Evolutionary conservation across 2,888 invertebrate species (phyloP).

Genomic region (Eudiplozoon nipponicum): DNA sequence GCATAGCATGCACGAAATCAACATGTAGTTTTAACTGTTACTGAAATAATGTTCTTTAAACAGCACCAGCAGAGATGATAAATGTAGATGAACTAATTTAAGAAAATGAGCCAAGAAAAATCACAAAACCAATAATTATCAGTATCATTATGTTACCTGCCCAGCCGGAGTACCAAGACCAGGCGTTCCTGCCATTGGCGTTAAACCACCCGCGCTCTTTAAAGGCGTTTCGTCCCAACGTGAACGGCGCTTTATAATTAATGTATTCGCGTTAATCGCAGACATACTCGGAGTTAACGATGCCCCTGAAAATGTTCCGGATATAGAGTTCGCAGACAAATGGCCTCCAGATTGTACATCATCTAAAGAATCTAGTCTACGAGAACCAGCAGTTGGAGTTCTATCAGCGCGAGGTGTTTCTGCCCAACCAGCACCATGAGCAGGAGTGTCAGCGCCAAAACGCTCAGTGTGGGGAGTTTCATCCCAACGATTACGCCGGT

Average conservation of each 20-base stretch:
- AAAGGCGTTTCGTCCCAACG: slow-evolving; percentile 95
- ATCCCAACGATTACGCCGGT: slow-evolving; percentile 80
- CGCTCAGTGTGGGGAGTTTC: slow-evolving; percentile 89
- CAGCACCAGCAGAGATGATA: too few relatives aligned
- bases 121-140: too few relatives aligned
- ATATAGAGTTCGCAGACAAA: too few relatives aligned
- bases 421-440: slow-evolving; percentile 82
- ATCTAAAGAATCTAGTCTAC: slow-evolving; percentile 20
- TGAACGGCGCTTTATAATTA: slow-evolving; percentile 58
- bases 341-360: slow-evolving; percentile 40
- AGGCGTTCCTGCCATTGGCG: slow-evolving; percentile 16
- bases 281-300: slow-evolving; percentile 38
- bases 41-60: too few relatives aligned
- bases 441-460: slow-evolving; percentile 54
- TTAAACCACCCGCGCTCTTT: slow-evolving; percentile 28
- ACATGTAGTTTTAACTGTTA: too few relatives aligned
- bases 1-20: too few relatives aligned
- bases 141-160: too few relatives aligned
- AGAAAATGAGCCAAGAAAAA: too few relatives aligned
- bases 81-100: too few relatives aligned
- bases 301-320: too few relatives aligned
- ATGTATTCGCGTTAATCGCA: neutral
- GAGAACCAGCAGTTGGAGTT: slow-evolving; percentile 34
- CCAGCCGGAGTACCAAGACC: too few relatives aligned
- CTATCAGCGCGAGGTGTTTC: slow-evolving; percentile 86